Percentiles rank a stretch among this genome's conserved stretches.
These are phyloP conservation scores for Leistus spinibarbis DNA, from an alignment of 2,888 invertebrate species.

Conservation along the genomic window DNA sequence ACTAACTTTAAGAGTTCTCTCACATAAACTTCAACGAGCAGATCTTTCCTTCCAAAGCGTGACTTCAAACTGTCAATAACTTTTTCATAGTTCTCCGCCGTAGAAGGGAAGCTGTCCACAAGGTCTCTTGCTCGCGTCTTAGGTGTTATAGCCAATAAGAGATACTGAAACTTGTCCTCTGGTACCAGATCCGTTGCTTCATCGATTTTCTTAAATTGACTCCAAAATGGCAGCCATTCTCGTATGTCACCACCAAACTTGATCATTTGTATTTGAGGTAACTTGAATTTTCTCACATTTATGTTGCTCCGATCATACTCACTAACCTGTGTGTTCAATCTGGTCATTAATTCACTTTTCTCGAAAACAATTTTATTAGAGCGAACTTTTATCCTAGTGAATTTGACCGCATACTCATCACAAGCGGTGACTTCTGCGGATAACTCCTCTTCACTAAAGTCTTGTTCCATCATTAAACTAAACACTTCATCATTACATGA, in stretches of 20 bases:
- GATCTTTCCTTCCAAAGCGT: slow-evolving; percentile 42
- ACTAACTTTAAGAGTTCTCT: slow-evolving; percentile 45
- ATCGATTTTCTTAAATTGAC: slow-evolving; percentile 45
- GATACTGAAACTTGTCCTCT: slow-evolving; percentile 45
- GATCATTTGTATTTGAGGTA: slow-evolving; percentile 40
- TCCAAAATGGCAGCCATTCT: slow-evolving; percentile 46
- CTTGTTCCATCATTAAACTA: neutral
- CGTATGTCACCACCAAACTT: slow-evolving; percentile 44
- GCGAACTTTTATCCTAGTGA: neutral
- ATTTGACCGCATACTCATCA: neutral
- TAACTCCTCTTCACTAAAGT: neutral
- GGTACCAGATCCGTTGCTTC: slow-evolving; percentile 40
- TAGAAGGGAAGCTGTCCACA: slow-evolving; percentile 43
- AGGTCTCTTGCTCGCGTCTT: slow-evolving; percentile 41
- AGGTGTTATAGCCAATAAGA: slow-evolving; percentile 40
- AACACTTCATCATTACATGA: neutral
- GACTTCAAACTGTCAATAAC: slow-evolving; percentile 41
- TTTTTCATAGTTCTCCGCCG: slow-evolving; percentile 45
- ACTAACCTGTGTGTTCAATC: neutral
- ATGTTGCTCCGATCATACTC: neutral
- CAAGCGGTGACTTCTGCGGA: neutral
- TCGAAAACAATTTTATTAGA: neutral
- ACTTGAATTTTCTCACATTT: slow-evolving; percentile 32
- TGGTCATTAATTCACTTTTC: neutral
- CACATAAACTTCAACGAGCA: no score